Percentiles rank a stretch among this genome's conserved stretches.
Evolutionary conservation across 2,888 invertebrate species (phyloP).

Genomic region (Chaetoderma sp.): DNA sequence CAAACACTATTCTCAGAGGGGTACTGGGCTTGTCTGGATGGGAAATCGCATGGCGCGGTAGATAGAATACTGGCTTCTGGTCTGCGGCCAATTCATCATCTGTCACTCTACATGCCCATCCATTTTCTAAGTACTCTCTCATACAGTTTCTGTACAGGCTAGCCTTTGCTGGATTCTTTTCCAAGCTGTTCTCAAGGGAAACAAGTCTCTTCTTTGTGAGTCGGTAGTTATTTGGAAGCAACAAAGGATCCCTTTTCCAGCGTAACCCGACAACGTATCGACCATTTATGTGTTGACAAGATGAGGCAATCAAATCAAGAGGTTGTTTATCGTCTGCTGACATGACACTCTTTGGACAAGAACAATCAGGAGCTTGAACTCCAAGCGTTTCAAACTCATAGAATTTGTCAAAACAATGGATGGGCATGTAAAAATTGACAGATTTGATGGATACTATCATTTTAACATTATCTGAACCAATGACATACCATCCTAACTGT

Average conservation of each 20-base stretch:
- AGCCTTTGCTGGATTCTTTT: constrained; percentile 6
- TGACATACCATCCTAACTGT: constrained; percentile 14
- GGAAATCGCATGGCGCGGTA: constrained; percentile 22
- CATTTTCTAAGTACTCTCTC: constrained; percentile 10
- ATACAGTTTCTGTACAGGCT: constrained; percentile 6
- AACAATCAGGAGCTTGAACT: constrained; percentile 10
- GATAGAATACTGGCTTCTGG: constrained; percentile 6
- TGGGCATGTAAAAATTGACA: constrained; percentile 8
- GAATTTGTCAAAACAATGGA: constrained; percentile 6
- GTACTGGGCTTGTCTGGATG: constrained; percentile 11
- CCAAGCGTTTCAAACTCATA: constrained; percentile 20
- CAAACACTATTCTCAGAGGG: constrained; percentile 21
- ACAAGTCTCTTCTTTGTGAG: constrained; percentile 9
- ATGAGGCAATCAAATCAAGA: not conserved
- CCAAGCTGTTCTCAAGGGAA: constrained; percentile 14
- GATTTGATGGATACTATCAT: not conserved
- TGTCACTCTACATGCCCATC: constrained; percentile 7
- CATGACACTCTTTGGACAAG: not conserved
- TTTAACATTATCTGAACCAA: constrained; percentile 12
- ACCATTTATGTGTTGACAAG: not conserved
- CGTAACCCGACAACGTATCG: constrained; percentile 8
- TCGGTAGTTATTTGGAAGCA: constrained; percentile 12
- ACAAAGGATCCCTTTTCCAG: constrained; percentile 13
- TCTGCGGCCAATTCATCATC: not conserved
- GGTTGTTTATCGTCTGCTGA: not conserved